Base-by-base conservation (phyloP, 2,797 vertebrate species). In the Rachycentron canadum region DNA sequence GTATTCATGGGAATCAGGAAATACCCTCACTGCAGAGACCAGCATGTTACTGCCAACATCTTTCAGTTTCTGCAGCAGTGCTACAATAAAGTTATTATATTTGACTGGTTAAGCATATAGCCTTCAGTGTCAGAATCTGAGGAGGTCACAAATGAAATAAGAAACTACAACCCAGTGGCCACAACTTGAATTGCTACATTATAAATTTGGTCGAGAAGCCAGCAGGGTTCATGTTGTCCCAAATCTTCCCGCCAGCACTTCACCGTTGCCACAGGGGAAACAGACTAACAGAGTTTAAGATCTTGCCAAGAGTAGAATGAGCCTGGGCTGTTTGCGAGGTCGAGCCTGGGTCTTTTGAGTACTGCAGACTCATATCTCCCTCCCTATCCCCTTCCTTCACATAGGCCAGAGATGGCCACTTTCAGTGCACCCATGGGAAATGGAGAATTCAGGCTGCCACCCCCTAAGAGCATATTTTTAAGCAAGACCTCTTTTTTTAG, bases 351-450 rank as follows among this genome's bases (percentile, higher is more conserved):
- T 89, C 92, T 92, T 91, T 90, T 80, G 92, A 95, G 88, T 86
- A 94, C 94, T 90, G 90, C 92, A 90, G 93, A 85, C 89, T 93
- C 89, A 93, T 95, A 96, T 95, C 92, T 92, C 74, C 86, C 88
- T 88, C 87, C 86, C 87, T 77, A 93, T 92, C 93, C 86, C 86
- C 65, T 88, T 82, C 83, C 78, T 93, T 91, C 94, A 88, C 89
- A 92, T 73, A 87, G 93, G 95, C 92, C 91, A 91, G 80, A 94
- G 94, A 95, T 91, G 90, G 92, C 94, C 94, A 94, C 92, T 93
- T 95, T 95, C 93, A 96, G 89, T 94, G 81, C 71, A 88, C 95
- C 90, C 95, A 84, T 78, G 94, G 94, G 96, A 91, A 93, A 95
- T 94, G 87, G 85, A 86, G 94, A 97, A 97, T 95, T 90, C 83